Percentiles rank a stretch among this genome's conserved stretches.
These are phyloP conservation scores for Campylorhamphus procurvoides DNA, from an alignment of 2,113 vertebrate species.

Conservation along the genomic window DNA sequence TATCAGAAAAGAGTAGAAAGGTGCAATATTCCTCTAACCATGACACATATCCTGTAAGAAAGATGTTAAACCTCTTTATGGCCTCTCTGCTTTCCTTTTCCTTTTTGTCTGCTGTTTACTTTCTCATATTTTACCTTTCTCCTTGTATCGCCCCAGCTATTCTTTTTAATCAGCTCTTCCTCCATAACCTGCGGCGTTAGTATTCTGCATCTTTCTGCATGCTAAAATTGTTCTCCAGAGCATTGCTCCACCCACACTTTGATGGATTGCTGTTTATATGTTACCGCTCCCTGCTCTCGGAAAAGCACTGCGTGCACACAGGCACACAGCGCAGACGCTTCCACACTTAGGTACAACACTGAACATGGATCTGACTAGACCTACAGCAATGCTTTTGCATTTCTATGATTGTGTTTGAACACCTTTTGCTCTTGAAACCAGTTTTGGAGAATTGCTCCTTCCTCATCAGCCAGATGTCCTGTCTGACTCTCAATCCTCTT, in stretches of 20 bases:
- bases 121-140: conserved; percentile 12
- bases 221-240: conserved; percentile 46
- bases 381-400: not conserved
- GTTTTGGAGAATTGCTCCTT: not conserved
- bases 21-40: not conserved
- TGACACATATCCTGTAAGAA: not conserved
- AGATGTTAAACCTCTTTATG: not conserved
- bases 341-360: not conserved
- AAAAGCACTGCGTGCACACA: rapidly evolving
- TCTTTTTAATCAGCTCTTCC: conserved; percentile 36
- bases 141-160: not conserved
- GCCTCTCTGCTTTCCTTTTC: not conserved
- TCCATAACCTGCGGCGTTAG: not conserved
- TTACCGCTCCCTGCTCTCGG: not conserved
- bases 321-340: not conserved
- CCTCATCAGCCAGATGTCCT: not conserved
- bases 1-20: not conserved
- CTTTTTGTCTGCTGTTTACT: not conserved
- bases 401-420: not conserved
- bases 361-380: not conserved
- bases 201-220: conserved; percentile 23
- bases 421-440: not conserved
- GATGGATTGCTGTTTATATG: conserved; percentile 39
- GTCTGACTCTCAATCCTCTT: not conserved
- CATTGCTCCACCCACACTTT: conserved; percentile 45